Conservation (phyloP, 2,797 vertebrate species). For the Dallia pectoralis region DNA sequence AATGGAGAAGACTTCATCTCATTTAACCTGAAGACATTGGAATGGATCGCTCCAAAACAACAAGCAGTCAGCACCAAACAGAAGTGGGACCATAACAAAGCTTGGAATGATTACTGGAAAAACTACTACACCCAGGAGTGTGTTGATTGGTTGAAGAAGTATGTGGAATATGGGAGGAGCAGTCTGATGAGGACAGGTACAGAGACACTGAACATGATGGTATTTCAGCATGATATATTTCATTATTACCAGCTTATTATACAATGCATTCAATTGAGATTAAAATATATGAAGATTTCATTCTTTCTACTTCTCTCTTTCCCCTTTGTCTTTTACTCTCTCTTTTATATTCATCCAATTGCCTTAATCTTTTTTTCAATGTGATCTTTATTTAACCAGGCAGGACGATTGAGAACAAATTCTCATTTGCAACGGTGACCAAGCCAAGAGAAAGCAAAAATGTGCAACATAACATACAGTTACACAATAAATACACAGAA, state of each 20-base stretch:
- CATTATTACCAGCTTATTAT: not conserved
- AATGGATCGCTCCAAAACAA: conserved; percentile 11
- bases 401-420: too few relatives aligned
- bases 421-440: too few relatives aligned
- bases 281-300: not conserved
- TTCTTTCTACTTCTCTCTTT: conserved; percentile 3
- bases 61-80: conserved; percentile 17
- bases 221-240: not conserved
- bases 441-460: too few relatives aligned
- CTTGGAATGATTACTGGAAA: accelerated
- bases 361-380: not conserved
- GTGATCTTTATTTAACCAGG: too few relatives aligned
- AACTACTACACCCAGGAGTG: not conserved
- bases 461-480: too few relatives aligned
- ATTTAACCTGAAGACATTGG: conserved; percentile 20
- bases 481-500: too few relatives aligned
- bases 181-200: conserved; percentile 54
- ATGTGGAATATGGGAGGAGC: conserved; percentile 30
- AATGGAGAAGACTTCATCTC: conserved; percentile 28
- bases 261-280: not conserved
- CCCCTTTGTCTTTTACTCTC: not conserved
- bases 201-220: conserved; percentile 14
- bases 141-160: conserved; percentile 39
- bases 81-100: conserved; percentile 19
- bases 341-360: too few relatives aligned